Evolutionary conservation across 2,888 invertebrate genomes (phyloP), one percentile per base, ranked within the genome.

Genomic region (Clanis bilineata): DNA sequence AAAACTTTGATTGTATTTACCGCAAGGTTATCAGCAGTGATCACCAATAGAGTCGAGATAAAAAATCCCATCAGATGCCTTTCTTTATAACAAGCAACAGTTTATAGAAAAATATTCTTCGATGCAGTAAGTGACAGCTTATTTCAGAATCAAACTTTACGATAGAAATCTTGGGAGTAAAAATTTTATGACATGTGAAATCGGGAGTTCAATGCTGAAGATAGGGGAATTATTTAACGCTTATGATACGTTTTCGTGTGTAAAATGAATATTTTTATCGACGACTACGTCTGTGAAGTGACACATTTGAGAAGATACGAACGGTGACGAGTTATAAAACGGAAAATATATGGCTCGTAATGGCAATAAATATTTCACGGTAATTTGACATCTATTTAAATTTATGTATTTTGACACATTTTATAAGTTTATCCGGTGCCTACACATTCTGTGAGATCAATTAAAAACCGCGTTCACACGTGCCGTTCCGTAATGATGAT

Each of bases 161-260:
- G 81, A 80, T 83, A 80, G 83, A 82, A 82, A 79, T 82, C 78
- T 79, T 70, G 65, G 60, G 69, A 75, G 79, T 79, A 81, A 80
- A 82, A 78, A 69, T 77, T 83, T 83, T 83, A 83, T 78, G 83
- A 81, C 78, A 79, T 76, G 76, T 74, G 76, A 82, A 82, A 82
- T 82, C 78, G 79, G 74, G 77, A 80, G 76, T 77, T 76, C 72
- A 69, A 69, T 69, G 73, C 66, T 73, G 67, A 64, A 77, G 79
- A 81, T 81, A 79, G 77, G 74, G 65, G 74, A 79, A 80, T 78
- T 77, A 79, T 79, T 82, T 82, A 80, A 77, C 74, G 80, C 79
- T 77, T 74, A 73, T 70, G 77, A 72, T 73, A 74, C 72, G 75
- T 71, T 75, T 78, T 77, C 77, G 70, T 74, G 74, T 77, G 74